These are phyloP conservation scores for Agapornis roseicollis DNA, from an alignment of 2,113 vertebrate genomes.

Conservation along the genomic window DNA sequence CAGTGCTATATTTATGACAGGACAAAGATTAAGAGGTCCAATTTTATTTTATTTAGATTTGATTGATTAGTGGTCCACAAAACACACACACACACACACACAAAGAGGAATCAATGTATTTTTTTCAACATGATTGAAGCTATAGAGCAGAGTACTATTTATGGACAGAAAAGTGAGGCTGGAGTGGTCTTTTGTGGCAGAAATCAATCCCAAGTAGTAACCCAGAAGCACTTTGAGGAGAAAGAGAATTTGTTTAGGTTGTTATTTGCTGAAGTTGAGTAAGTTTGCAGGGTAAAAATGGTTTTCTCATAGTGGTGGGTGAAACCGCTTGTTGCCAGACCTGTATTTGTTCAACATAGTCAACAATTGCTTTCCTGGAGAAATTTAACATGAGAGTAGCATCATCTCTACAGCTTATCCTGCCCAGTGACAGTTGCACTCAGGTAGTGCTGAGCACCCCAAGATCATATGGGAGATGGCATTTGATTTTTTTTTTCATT, in stretches of 20 bases:
- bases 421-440: neutral
- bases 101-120: neutral
- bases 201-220: neutral
- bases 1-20: neutral
- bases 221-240: neutral
- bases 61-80: neutral
- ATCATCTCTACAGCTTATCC: neutral
- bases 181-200: neutral
- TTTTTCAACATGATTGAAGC: neutral
- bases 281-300: neutral
- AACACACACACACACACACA: too few species aligned
- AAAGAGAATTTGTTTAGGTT: neutral
- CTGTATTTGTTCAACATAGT: neutral
- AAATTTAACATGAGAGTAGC: neutral
- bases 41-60: constrained; percentile 27
- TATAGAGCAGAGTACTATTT: neutral
- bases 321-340: neutral
- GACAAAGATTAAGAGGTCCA: neutral
- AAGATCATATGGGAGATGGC: neutral
- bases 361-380: neutral
- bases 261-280: neutral
- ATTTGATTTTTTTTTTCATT: neutral
- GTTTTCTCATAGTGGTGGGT: neutral
- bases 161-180: neutral
- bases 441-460: neutral